Conservation (phyloP, 2,888 invertebrate species). For the Unio pictorum region DNA sequence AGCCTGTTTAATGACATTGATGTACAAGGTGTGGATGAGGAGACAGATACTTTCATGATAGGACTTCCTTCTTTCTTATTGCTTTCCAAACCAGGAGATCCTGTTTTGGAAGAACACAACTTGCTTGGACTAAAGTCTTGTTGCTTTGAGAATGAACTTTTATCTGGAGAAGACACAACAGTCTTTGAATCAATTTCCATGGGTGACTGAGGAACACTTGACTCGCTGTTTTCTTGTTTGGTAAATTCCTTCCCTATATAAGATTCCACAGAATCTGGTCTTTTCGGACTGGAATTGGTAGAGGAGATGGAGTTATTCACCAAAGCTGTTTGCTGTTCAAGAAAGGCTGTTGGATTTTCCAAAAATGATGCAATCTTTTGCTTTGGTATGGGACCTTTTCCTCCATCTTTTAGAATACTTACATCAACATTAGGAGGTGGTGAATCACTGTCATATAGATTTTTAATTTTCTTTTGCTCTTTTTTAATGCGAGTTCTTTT, state of each 20-base stretch:
- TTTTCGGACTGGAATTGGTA: slow-evolving; percentile 33
- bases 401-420: slow-evolving; percentile 73
- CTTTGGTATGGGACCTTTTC: slow-evolving; percentile 62
- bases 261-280: slow-evolving; percentile 6
- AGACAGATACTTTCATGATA: too few relatives aligned
- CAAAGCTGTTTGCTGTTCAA: slow-evolving; percentile 91
- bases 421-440: slow-evolving; percentile 79
- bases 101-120: too few relatives aligned
- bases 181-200: too few relatives aligned
- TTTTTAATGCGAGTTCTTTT: slow-evolving; percentile 34
- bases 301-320: slow-evolving; percentile 71
- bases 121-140: too few relatives aligned
- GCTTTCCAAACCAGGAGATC: too few relatives aligned
- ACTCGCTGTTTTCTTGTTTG: too few relatives aligned
- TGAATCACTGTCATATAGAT: slow-evolving; percentile 53
- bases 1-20: too few relatives aligned
- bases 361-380: slow-evolving; percentile 79
- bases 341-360: slow-evolving; percentile 91
- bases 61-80: too few relatives aligned
- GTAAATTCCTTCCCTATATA: not conserved
- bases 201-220: too few relatives aligned
- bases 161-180: too few relatives aligned
- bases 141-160: too few relatives aligned
- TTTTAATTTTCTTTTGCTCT: slow-evolving; percentile 46
- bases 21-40: too few relatives aligned